Evolutionary conservation across 2,888 invertebrate species (phyloP), one percentile per base, ranked within the genome.

Genomic region (Lithophane semibrunnea): DNA sequence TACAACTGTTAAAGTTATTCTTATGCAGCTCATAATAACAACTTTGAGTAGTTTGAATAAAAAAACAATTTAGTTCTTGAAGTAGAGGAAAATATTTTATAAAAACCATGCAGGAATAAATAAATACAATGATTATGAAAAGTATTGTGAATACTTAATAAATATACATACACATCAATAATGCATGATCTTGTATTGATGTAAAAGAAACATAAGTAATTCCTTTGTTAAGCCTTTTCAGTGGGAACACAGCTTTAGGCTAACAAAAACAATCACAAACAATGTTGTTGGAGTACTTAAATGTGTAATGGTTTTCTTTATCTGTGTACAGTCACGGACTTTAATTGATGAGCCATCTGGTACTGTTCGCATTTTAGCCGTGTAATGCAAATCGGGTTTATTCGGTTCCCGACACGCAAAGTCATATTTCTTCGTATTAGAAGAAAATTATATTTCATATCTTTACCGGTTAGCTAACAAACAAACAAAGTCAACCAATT

Each of bases 291-390:
- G 37, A 75, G 77, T 75, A 82, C 82, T 77, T 80, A 82, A 71
- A 82, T 66, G 61, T 77, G 76, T 79, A 80, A 83, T 80, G 77
- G 70, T 73, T 77, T 73, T 74, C 77, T 86, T 87, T 86, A 88
- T 85, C 86, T 82, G 78, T 82, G 66, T 73, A n/a, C n/a, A n/a
- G n/a, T n/a, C n/a, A n/a, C n/a, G n/a, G n/a, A n/a, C n/a, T n/a
- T n/a, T n/a, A n/a, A n/a, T n/a, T n/a, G n/a, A n/a, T n/a, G n/a
- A n/a, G n/a, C n/a, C n/a, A n/a, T n/a, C n/a, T n/a, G n/a, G n/a
- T n/a, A n/a, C n/a, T n/a, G n/a, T n/a, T n/a, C n/a, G n/a, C n/a
- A n/a, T n/a, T n/a, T n/a, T n/a, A n/a, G n/a, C n/a, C n/a, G n/a
- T n/a, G n/a, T n/a, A n/a, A n/a, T n/a, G n/a, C n/a, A n/a, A n/a